phyloP scores from a whole-genome alignment of 2,888 invertebrate species.

The Blomia tropicalis region DNA sequence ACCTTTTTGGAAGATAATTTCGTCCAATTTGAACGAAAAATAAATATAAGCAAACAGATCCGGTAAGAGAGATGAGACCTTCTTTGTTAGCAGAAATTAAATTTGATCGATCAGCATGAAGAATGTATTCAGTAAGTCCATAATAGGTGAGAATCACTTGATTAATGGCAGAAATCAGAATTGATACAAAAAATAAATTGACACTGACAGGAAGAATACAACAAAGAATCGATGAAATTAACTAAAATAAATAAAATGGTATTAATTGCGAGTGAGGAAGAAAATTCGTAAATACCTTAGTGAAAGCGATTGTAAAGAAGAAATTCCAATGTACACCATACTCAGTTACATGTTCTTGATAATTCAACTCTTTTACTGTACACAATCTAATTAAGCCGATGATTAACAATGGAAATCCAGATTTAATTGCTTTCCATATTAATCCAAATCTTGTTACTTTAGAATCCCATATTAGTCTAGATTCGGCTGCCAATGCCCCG shows the following conservation, averaged over 20 bases:
- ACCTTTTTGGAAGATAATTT: constrained; percentile 39
- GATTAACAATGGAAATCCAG: constrained; percentile 34
- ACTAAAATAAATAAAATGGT: constrained; percentile 31
- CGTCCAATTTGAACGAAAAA: constrained; percentile 51
- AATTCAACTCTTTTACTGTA: constrained; percentile 46
- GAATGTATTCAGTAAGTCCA: constrained; percentile 54
- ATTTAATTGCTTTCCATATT: constrained; percentile 20
- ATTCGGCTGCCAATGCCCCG: constrained; percentile 48
- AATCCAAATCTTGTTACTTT: neutral
- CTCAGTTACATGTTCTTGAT: constrained; percentile 73
- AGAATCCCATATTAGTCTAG: constrained; percentile 32
- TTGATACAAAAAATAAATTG: constrained; percentile 43
- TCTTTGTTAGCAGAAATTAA: constrained; percentile 72
- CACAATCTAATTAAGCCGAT: constrained; percentile 39
- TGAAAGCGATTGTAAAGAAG: constrained; percentile 73
- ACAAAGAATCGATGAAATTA: constrained; percentile 49
- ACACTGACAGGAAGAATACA: constrained; percentile 42
- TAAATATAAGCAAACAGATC: constrained; percentile 68
- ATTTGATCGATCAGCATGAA: constrained; percentile 44
- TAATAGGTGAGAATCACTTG: constrained; percentile 28
- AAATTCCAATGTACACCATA: constrained; percentile 98
- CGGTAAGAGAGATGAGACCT: constrained; percentile 66
- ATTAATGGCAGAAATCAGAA: constrained; percentile 37
- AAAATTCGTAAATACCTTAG: constrained; percentile 43
- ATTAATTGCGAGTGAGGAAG: constrained; percentile 9